Base-by-base conservation (phyloP, 2,797 vertebrate species). In the Sebastes itinus region DNA sequence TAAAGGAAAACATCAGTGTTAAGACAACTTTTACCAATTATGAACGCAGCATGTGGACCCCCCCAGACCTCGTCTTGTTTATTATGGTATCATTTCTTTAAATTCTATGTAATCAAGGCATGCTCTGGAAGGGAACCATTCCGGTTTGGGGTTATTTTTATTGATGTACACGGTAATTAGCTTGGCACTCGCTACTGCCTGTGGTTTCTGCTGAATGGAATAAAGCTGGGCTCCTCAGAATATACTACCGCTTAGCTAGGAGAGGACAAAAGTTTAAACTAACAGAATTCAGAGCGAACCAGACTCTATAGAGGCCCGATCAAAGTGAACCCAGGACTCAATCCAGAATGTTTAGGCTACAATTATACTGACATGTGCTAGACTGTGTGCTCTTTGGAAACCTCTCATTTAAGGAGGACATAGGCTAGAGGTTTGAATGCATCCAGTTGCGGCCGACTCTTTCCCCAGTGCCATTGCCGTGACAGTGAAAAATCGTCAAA, bases 111-210 rank as follows among this genome's bases (percentile, higher is more conserved):
- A 95, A 95, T 95, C 93, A 94, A 92, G 91, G 75, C 88, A 67
- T 86, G 88, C 93, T 88, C 88, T 93, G 91, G 92, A 92, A 89
- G 83, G 82, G 84, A 94, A 88, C 87, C 77, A 93, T 94, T 95
- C 94, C 86, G 90, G 92, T 92, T 90, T 90, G 91, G 92, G 94
- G 93, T 95, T 95, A 95, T 95, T 95, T 96, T 95, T 96, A 95
- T 96, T 95, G 95, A 95, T 95, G 93, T 94, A 92, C 94, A 94
- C 87, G 84, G 92, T 95, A 95, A 96, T 96, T 96, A 95, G 93
- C 93, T 94, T 92, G 93, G 94, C 94, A 95, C 92, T 86, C 79
- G 78, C 87, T 82, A 87, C 91, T 91, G 93, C 93, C 86, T 95
- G 94, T 92, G 96, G 95, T 95, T 95, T 94, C 86, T 86, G 84